Percentiles rank a stretch among this genome's conserved stretches.
These are phyloP conservation scores for Hemiscyllium ocellatum DNA, from an alignment of 2,113 vertebrate species.

Conservation along the genomic window DNA sequence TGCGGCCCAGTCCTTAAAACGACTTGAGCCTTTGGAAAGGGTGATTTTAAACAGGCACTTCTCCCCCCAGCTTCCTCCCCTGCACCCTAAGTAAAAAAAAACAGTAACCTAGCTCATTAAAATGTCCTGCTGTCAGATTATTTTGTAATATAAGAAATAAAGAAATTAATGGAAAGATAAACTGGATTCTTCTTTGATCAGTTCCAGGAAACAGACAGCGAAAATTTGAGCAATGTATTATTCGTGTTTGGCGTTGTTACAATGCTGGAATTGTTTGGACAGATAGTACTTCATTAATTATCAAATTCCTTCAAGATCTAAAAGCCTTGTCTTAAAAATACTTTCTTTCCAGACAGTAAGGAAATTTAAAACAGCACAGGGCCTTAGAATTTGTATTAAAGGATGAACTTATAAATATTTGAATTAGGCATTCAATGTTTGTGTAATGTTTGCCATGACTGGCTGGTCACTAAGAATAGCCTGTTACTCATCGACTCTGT, in stretches of 20 bases:
- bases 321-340: background rate
- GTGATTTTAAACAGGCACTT: background rate
- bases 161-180: background rate
- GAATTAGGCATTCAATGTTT: conserved; percentile 3
- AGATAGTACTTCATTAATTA: background rate
- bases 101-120: background rate
- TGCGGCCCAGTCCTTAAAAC: background rate
- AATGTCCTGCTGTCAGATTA: background rate
- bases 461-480: conserved; percentile 29
- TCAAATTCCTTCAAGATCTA: background rate
- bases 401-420: conserved; percentile 20
- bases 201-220: background rate
- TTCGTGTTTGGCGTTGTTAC: background rate
- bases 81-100: background rate
- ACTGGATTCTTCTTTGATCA: background rate
- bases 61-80: background rate
- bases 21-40: background rate
- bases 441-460: background rate
- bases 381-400: background rate
- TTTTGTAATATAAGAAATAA: background rate
- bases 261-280: background rate
- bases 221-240: background rate
- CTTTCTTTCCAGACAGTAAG: background rate
- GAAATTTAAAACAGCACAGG: background rate
- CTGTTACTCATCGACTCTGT: background rate